phyloP scores from a whole-genome alignment of 2,797 vertebrate genomes.

The Benthosema pterotum region DNA sequence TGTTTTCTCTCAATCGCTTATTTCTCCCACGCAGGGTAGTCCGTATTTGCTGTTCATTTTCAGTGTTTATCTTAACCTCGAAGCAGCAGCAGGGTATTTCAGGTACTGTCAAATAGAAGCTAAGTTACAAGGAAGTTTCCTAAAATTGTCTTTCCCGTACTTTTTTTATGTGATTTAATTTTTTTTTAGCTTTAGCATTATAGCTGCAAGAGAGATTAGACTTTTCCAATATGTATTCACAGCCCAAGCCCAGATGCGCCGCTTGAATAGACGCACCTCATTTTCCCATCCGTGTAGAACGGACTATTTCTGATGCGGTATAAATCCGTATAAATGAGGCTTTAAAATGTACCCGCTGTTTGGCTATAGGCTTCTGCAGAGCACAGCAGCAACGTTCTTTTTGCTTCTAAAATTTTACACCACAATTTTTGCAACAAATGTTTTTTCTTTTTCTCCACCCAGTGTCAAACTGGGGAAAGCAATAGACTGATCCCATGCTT shows the following conservation, averaged over 20 bases:
- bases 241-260: not conserved
- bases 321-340: too few relatives aligned
- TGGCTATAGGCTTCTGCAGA: too few relatives aligned
- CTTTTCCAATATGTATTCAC: constrained; percentile 4
- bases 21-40: constrained; percentile 13
- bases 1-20: constrained; percentile 20
- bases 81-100: not conserved
- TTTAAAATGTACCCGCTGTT: too few relatives aligned
- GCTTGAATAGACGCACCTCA: not conserved
- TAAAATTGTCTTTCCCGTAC: constrained; percentile 7
- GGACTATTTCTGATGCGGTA: too few relatives aligned
- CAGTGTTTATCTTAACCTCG: constrained; percentile 41
- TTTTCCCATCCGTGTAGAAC: not conserved
- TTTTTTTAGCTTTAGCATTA: constrained; percentile 36
- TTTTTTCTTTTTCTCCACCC: too few relatives aligned
- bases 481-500: too few relatives aligned
- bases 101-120: not conserved
- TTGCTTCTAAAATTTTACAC: too few relatives aligned
- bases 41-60: constrained; percentile 31
- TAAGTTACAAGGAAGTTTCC: not conserved
- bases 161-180: constrained; percentile 11
- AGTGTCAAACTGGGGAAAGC: too few relatives aligned
- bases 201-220: constrained; percentile 31
- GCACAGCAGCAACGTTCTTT: too few relatives aligned
- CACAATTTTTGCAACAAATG: too few relatives aligned